phyloP scores from a whole-genome alignment of 1,140 invertebrate genomes.

The Lanistes nyassanus region DNA sequence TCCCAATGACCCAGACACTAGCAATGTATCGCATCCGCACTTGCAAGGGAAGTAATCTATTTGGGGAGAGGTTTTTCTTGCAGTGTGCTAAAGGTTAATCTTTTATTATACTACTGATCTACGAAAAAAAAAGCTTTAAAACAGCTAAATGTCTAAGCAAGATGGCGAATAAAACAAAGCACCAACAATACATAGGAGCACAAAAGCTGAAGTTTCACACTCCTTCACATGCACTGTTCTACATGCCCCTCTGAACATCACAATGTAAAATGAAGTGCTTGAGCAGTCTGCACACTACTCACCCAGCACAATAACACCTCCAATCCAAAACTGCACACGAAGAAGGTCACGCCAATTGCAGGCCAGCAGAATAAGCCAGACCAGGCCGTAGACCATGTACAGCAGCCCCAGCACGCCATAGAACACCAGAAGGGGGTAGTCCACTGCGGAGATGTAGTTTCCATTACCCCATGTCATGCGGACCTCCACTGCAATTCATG shows the following conservation, averaged over 20 bases:
- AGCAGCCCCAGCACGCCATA: conserved; percentile 91
- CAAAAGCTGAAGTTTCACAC: no score
- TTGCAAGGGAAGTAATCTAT: no score
- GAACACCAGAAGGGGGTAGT: conserved; percentile 83
- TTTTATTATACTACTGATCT: neutral
- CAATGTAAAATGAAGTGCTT: no score
- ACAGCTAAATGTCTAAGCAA: neutral
- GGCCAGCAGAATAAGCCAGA: conserved; percentile 86
- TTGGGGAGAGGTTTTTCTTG: no score
- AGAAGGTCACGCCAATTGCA: conserved; percentile 90
- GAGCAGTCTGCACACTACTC: no score
- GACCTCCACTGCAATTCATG: conserved; percentile 49
- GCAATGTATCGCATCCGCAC: no score
- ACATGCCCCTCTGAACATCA: no score
- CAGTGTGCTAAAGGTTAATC: neutral
- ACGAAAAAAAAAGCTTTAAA: neutral
- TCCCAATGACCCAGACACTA: no score
- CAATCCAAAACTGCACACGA: conserved; percentile 96
- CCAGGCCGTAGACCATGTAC: conserved; percentile 84
- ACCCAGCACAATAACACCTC: conserved; percentile 86
- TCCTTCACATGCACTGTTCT: no score
- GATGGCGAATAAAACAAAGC: no score
- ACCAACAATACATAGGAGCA: no score
- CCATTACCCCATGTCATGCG: conserved; percentile 71
- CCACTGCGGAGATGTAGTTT: conserved; percentile 80